These are phyloP conservation scores for Propsilocerus akamusi DNA, from an alignment of 1,140 invertebrate species.

Conservation along the genomic window DNA sequence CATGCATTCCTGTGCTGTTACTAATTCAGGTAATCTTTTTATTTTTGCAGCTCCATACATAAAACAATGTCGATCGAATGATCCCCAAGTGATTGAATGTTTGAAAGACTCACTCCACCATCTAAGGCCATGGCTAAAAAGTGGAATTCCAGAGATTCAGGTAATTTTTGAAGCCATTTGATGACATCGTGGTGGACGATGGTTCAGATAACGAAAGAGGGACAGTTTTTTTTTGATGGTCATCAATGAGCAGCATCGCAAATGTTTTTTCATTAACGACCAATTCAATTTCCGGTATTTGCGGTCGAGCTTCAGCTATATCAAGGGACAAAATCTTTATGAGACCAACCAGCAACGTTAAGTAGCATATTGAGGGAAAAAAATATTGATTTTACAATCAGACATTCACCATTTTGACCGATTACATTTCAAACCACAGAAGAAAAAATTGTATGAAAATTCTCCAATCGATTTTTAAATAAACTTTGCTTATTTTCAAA, in stretches of 20 bases:
- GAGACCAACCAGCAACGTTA: too few species aligned
- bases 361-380: too few species aligned
- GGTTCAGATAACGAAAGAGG: background rate
- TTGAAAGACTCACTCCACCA: slow-evolving; percentile 39
- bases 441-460: too few species aligned
- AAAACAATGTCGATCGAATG: slow-evolving; percentile 42
- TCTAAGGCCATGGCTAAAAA: slow-evolving; percentile 39
- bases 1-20: background rate
- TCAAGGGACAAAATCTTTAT: background rate
- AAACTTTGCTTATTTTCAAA: too few species aligned
- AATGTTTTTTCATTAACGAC: background rate
- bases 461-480: too few species aligned
- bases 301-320: background rate
- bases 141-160: slow-evolving; percentile 44
- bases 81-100: slow-evolving; percentile 41
- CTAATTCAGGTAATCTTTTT: slow-evolving; percentile 3
- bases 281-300: background rate
- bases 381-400: too few species aligned
- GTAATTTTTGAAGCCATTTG: slow-evolving; percentile 10
- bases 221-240: background rate
- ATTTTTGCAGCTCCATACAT: slow-evolving; percentile 43
- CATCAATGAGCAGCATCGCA: background rate
- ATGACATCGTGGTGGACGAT: background rate
- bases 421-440: too few species aligned
- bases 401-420: too few species aligned